Base-by-base conservation (phyloP, 2,888 invertebrate species). In the Ophraella communa region DNA sequence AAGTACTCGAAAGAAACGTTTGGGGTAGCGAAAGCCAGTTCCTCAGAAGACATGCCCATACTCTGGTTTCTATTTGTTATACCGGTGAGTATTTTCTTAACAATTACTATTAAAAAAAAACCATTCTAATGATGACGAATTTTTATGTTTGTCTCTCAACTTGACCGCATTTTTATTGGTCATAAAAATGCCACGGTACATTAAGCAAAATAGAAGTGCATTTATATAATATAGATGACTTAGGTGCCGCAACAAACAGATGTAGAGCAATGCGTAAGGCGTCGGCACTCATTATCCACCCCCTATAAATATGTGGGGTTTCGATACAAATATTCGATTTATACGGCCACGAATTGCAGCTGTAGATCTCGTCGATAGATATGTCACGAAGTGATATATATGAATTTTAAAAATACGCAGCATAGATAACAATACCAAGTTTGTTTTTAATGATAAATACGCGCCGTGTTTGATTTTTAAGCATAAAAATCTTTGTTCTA, bases 41-140 rank as follows among this genome's bases (percentile, higher is more conserved):
- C 49, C 85, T 92, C 42, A 85, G 91, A 72, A 84, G 89, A 68
- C 93, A 93, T 78, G 89, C 92, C 52, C 88, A 91, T 76, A 92
- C 91, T 3, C 87, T 93, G 76, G 89, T 91, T 69, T 89, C 91
- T 44, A 86, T 93, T 69, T 92, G 92, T 80, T 91, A 90, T 77
- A 91, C 91, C 79, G 93, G 93, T 93, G 72, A 73, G 74, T 27
- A n/a, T n/a, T n/a, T n/a, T n/a, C n/a, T n/a, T n/a, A n/a, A n/a
- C n/a, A n/a, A n/a, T n/a, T n/a, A n/a, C n/a, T n/a, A n/a, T n/a
- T n/a, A n/a, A n/a, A n/a, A n/a, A n/a, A n/a, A n/a, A n/a, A n/a
- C n/a, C n/a, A n/a, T n/a, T n/a, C n/a, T n/a, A n/a, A n/a, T n/a
- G n/a, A n/a, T n/a, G n/a, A n/a, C n/a, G n/a, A n/a, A n/a, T n/a